Evolutionary conservation across 1,140 invertebrate genomes (phyloP).

Genomic region (Trachymyrmex cornetzi): DNA sequence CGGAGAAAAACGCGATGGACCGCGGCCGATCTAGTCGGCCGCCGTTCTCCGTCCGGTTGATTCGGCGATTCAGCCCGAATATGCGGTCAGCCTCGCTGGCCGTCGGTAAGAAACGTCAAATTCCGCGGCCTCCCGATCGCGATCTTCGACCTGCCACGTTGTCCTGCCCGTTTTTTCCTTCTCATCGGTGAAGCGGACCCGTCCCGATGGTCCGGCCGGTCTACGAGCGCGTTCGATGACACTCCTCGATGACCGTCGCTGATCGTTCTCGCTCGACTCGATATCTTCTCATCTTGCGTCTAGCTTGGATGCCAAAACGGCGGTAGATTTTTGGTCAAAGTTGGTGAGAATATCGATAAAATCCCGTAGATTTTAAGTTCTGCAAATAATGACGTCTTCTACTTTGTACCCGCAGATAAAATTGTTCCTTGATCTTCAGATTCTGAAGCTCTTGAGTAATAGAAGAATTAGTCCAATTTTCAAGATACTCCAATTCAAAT

Average conservation of each 20-base stretch:
- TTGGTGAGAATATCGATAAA: too few species aligned
- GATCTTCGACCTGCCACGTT: slow-evolving; percentile 76
- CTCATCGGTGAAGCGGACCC: slow-evolving; percentile 58
- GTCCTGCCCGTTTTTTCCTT: slow-evolving; percentile 59
- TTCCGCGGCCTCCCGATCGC: slow-evolving; percentile 80
- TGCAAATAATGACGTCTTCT: background rate
- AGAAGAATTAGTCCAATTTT: background rate
- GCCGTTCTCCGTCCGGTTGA: slow-evolving; percentile 60
- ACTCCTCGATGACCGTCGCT: slow-evolving; percentile 19
- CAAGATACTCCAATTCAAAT: background rate
- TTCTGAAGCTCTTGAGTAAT: background rate
- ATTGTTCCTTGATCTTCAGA: background rate
- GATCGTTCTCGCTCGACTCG: background rate
- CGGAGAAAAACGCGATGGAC: slow-evolving; percentile 75
- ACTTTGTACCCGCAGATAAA: background rate
- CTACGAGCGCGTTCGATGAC: slow-evolving; percentile 50
- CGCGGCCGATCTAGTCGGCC: slow-evolving; percentile 63
- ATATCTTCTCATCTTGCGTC: slow-evolving; percentile 5
- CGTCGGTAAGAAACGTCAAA: slow-evolving; percentile 83
- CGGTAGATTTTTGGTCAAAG: background rate
- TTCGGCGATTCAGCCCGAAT: slow-evolving; percentile 61
- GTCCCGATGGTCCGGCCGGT: slow-evolving; percentile 32
- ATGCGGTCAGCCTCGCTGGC: slow-evolving; percentile 68
- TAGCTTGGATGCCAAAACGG: background rate
- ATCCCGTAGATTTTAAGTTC: background rate